Evolutionary conservation across 2,113 vertebrate species (phyloP).

Genomic region (Carollia perspicillata): DNA sequence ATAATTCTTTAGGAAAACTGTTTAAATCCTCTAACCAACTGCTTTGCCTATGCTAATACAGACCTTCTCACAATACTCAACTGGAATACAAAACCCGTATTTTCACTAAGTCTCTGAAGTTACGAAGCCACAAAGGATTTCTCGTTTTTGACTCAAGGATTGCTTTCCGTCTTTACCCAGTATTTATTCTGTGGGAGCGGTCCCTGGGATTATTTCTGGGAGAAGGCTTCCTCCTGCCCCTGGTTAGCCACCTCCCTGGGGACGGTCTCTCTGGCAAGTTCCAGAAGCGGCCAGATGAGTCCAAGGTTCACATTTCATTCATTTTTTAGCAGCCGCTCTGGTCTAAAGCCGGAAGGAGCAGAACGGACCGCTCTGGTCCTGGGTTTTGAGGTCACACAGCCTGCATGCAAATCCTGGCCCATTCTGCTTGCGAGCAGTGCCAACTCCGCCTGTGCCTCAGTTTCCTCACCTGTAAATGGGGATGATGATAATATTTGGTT

Average conservation of each 20-base stretch:
- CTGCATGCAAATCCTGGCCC: not conserved
- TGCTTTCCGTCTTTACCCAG: not conserved
- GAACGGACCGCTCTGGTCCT: not conserved
- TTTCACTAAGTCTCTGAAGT: conserved; percentile 64
- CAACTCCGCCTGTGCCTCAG: too few species aligned
- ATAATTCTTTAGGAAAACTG: not conserved
- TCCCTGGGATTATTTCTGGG: not conserved
- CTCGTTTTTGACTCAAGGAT: not conserved
- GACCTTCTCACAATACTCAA: not conserved
- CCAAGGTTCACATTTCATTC: not conserved
- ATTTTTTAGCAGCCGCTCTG: not conserved
- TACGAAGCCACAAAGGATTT: not conserved
- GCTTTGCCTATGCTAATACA: not conserved
- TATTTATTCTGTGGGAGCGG: not conserved
- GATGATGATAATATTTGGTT: not conserved
- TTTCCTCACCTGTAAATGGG: too few species aligned
- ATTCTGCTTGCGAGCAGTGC: not conserved
- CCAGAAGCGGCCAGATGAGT: not conserved
- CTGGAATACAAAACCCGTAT: conserved; percentile 61
- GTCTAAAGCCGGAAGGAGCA: not conserved
- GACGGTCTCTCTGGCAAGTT: not conserved
- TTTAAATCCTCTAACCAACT: not conserved
- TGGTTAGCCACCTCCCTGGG: not conserved
- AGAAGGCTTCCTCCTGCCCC: not conserved
- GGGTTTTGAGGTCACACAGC: not conserved